A percentile compares a stretch with the other conserved stretches of the same genome.
phyloP scores from a whole-genome alignment of 2,888 invertebrate species.

The Achlya flavicornis region DNA sequence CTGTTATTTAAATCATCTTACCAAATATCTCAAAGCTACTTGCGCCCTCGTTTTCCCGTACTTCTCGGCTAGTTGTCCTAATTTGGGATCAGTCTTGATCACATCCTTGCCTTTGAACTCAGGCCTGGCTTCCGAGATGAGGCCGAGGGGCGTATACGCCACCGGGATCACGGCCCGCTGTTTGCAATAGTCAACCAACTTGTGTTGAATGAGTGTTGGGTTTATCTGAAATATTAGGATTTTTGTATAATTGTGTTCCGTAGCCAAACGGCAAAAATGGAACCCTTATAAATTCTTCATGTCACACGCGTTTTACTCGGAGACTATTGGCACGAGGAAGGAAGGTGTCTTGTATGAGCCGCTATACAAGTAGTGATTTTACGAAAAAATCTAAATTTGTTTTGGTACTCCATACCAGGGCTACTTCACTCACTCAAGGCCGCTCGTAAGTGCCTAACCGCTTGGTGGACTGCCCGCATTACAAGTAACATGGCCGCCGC shows the following conservation, averaged over 20 bases:
- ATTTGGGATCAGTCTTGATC: constrained; percentile 83
- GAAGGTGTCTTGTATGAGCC: no score
- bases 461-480: no score
- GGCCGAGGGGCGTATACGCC: constrained; percentile 89
- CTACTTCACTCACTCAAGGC: no score
- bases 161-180: constrained; percentile 85
- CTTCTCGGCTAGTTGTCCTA: constrained; percentile 83
- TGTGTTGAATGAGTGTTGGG: constrained; percentile 88
- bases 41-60: constrained; percentile 87
- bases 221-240: constrained; percentile 65
- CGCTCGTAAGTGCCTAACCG: no score
- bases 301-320: no score
- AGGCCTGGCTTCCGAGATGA: constrained; percentile 71
- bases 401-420: no score
- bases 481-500: no score
- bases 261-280: no score
- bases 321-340: no score
- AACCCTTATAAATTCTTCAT: no score
- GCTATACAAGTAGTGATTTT: no score
- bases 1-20: constrained; percentile 52
- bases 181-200: constrained; percentile 88
- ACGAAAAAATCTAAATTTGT: no score
- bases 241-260: neutral
- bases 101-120: constrained; percentile 80
- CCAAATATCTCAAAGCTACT: constrained; percentile 87